phyloP scores from a whole-genome alignment of 2,113 vertebrate genomes.

The Candoia aspera region DNA sequence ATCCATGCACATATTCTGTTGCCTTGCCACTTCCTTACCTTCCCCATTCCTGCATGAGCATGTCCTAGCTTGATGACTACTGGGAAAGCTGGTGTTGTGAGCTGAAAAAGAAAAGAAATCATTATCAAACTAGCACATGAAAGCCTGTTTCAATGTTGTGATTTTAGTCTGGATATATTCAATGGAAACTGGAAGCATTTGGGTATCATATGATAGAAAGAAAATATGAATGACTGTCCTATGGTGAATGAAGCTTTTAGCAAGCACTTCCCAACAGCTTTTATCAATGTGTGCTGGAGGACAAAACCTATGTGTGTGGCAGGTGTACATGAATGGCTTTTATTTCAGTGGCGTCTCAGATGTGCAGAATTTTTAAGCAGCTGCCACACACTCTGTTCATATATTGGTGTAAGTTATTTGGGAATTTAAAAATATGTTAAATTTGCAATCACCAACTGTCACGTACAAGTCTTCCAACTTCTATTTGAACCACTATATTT shows the following conservation, averaged over 20 bases:
- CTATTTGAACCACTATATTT: not conserved
- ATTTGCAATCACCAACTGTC: not conserved
- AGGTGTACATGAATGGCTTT: not conserved
- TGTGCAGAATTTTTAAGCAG: not conserved
- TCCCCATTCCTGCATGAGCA: slow-evolving; percentile 93
- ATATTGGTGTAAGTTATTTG: not conserved
- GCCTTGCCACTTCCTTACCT: slow-evolving; percentile 79
- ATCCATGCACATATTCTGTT: not conserved
- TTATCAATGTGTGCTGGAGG: not conserved
- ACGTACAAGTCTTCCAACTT: not conserved
- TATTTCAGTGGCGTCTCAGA: not conserved
- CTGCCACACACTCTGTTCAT: not conserved
- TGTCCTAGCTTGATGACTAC: slow-evolving; percentile 94
- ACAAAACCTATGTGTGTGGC: not conserved
- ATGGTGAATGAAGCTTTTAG: not conserved
- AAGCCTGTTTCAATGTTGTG: not conserved
- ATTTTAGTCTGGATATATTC: not conserved
- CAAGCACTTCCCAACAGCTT: not conserved
- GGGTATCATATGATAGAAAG: not conserved
- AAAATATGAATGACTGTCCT: not conserved
- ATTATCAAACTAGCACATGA: not conserved
- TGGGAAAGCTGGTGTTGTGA: slow-evolving; percentile 82
- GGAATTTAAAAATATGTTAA: not conserved
- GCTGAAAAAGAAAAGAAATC: slow-evolving; percentile 74
- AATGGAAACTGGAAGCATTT: not conserved